A percentile compares a stretch with the other conserved stretches of the same genome.
Evolutionary conservation across 2,888 invertebrate genomes (phyloP).

Genomic region (Drosophila mettleri): DNA sequence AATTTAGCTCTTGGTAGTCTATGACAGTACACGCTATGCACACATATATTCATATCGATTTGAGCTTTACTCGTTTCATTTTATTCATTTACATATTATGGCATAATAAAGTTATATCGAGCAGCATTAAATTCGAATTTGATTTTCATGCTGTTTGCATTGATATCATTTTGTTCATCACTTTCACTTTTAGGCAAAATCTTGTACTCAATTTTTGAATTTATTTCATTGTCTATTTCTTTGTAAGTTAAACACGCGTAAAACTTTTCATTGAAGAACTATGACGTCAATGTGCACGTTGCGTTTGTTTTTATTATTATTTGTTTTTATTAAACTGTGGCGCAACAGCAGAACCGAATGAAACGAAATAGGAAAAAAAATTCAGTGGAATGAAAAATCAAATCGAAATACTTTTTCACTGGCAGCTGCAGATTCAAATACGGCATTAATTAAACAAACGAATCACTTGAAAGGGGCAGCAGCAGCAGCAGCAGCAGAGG

Average conservation of each 20-base stretch:
- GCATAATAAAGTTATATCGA: not conserved
- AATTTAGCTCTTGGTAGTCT: not conserved
- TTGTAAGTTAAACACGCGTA: conserved; percentile 29
- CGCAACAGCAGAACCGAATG: conserved; percentile 43
- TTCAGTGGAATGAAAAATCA: conserved; percentile 34
- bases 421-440: conserved; percentile 65
- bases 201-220: conserved; percentile 5
- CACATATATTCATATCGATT: no score
- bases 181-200: conserved; percentile 6
- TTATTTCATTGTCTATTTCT: conserved; percentile 4
- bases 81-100: conserved; percentile 4
- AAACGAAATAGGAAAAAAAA: conserved; percentile 5
- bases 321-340: conserved; percentile 50
- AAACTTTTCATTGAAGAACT: conserved; percentile 28
- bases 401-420: conserved; percentile 64
- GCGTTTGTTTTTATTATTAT: conserved; percentile 25
- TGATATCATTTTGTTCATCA: conserved; percentile 14
- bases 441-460: conserved; percentile 70
- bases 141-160: conserved; percentile 34
- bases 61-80: not conserved
- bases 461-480: conserved; percentile 32
- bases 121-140: conserved; percentile 24
- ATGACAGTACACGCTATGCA: not conserved
- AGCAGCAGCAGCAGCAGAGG: not conserved
- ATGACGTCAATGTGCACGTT: conserved; percentile 72